Percentiles rank a stretch among this genome's conserved stretches.
These are phyloP conservation scores for Mercenaria mercenaria DNA, from an alignment of 1,140 invertebrate species.

Conservation along the genomic window DNA sequence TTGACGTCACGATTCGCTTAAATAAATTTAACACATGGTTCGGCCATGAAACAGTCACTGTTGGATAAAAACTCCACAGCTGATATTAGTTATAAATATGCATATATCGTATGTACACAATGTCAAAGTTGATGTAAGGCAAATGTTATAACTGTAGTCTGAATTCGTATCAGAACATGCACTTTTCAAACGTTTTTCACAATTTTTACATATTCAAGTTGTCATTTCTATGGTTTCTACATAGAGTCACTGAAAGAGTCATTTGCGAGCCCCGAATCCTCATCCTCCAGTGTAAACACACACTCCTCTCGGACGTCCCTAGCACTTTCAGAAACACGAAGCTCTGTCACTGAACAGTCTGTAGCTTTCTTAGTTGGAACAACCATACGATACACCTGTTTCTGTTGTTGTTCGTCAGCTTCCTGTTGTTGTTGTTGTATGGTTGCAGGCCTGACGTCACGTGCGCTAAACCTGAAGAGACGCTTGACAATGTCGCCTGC, in stretches of 20 bases:
- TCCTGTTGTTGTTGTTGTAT: not conserved
- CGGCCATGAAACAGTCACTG: too few species aligned
- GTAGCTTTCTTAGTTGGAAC: not conserved
- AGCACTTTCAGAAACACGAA: not conserved
- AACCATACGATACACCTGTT: not conserved
- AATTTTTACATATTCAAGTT: too few species aligned
- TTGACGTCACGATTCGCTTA: too few species aligned
- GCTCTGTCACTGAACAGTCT: not conserved
- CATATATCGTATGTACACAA: too few species aligned
- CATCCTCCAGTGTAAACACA: not conserved
- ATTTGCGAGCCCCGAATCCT: not conserved
- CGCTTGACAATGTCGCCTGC: constrained; percentile 12
- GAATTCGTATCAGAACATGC: too few species aligned
- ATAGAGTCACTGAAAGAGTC: not conserved
- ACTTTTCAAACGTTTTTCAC: too few species aligned
- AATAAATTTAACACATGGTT: too few species aligned
- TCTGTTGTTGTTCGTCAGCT: not conserved
- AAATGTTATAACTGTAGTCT: too few species aligned
- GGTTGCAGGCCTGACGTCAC: not conserved
- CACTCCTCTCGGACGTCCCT: not conserved
- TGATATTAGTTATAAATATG: too few species aligned
- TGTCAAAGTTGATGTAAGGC: too few species aligned
- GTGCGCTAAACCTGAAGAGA: not conserved
- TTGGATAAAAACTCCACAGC: too few species aligned
- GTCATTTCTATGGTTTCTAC: not conserved